phyloP scores from a whole-genome alignment of 2,888 invertebrate genomes.

The Thereva unica region DNA sequence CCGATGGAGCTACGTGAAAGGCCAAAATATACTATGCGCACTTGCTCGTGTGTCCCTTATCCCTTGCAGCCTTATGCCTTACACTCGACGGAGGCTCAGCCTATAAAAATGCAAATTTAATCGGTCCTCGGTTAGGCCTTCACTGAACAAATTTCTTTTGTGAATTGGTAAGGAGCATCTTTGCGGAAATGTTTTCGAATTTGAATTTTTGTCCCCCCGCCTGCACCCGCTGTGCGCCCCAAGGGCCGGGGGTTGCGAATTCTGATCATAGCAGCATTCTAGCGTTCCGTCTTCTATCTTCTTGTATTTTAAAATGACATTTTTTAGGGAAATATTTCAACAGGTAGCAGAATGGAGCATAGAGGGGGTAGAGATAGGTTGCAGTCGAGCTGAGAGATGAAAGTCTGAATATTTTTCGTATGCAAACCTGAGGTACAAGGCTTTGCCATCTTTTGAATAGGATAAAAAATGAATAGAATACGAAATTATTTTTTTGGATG shows the following conservation, averaged over 20 bases:
- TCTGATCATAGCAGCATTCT: too few species aligned
- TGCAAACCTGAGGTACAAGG: slow-evolving; percentile 6
- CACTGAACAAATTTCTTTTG: slow-evolving; percentile 28
- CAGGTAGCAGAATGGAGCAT: slow-evolving; percentile 1
- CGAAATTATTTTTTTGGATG: slow-evolving; percentile 5
- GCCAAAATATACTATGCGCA: slow-evolving; percentile 8
- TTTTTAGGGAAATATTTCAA: slow-evolving; percentile 25
- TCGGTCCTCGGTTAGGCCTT: slow-evolving; percentile 30
- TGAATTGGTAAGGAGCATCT: slow-evolving; percentile 30
- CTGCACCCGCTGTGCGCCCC: not conserved
- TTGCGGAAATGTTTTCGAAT: slow-evolving; percentile 27
- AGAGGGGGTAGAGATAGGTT: too few species aligned
- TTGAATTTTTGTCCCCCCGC: slow-evolving; percentile 13
- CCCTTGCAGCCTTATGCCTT: not conserved
- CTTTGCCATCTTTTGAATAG: slow-evolving; percentile 5
- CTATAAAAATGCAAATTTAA: slow-evolving; percentile 36
- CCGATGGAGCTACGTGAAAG: not conserved
- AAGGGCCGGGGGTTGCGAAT: not conserved
- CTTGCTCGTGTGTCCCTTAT: slow-evolving; percentile 15
- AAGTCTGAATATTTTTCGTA: slow-evolving; percentile 9
- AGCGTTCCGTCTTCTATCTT: too few species aligned
- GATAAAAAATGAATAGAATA: slow-evolving; percentile 19
- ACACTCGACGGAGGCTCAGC: not conserved
- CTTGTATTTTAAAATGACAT: slow-evolving; percentile 14
- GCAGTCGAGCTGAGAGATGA: not conserved